Percentiles rank a stretch among this genome's conserved stretches.
Conservation (phyloP, 2,113 vertebrate genomes). For the Vulpes lagopus region DNA sequence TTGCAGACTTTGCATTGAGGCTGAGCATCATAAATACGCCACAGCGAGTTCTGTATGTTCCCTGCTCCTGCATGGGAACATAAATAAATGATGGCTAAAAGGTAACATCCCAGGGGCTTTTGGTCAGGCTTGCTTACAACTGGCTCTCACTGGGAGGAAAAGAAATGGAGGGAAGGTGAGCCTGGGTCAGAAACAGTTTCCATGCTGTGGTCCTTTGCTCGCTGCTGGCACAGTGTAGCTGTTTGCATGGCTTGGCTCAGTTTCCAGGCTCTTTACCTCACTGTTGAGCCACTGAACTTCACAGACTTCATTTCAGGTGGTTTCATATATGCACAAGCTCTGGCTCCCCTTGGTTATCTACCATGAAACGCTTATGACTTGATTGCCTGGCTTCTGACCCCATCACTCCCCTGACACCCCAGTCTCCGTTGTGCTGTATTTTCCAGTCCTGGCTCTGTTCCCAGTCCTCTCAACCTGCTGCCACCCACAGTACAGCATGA, state of each 20-base stretch:
- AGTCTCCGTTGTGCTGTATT: background rate
- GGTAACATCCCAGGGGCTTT: background rate
- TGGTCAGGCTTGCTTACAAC: background rate
- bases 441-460: background rate
- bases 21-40: background rate
- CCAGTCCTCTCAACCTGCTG: background rate
- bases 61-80: fast-evolving
- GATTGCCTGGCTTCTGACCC: background rate
- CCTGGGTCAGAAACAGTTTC: background rate
- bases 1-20: background rate
- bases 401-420: background rate
- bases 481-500: background rate
- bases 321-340: background rate
- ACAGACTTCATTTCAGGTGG: background rate
- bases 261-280: background rate
- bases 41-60: background rate
- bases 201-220: fast-evolving
- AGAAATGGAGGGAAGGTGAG: background rate
- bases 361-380: background rate
- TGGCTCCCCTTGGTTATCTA: background rate
- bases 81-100: background rate
- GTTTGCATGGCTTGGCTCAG: background rate
- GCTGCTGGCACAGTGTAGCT: fast-evolving
- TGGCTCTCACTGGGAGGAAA: background rate
- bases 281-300: background rate